Evolutionary conservation across 1,140 invertebrate genomes (phyloP).

Genomic region (Prorops nasuta): DNA sequence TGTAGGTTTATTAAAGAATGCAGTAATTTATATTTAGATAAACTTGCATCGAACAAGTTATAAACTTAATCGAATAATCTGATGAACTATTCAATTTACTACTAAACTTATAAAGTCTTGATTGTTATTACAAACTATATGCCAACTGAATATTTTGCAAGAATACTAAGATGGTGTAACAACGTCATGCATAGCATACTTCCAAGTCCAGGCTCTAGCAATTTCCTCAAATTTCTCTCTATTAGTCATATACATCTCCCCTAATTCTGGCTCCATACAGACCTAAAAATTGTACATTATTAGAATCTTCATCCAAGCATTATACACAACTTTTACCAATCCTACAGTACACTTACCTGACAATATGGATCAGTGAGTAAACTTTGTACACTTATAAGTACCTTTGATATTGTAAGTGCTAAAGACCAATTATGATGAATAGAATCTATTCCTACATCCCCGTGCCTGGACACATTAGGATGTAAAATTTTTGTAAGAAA

Average conservation of each 20-base stretch:
- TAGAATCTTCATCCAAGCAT: no score
- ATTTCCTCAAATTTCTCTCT: slow-evolving; percentile 76
- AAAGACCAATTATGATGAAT: slow-evolving; percentile 95
- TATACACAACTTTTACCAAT: neutral
- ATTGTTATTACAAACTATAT: no score
- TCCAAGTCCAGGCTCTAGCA: slow-evolving; percentile 87
- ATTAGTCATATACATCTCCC: slow-evolving; percentile 77
- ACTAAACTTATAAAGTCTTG: no score
- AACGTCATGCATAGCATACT: slow-evolving; percentile 88
- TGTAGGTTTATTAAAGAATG: no score
- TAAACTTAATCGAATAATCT: no score
- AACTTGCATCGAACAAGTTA: no score
- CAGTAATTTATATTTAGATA: no score
- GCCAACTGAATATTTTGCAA: no score
- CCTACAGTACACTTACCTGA: slow-evolving; percentile 57
- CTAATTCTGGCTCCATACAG: slow-evolving; percentile 89
- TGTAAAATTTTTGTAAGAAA: slow-evolving; percentile 91
- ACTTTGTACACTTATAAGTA: slow-evolving; percentile 87
- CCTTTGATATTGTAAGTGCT: slow-evolving; percentile 87
- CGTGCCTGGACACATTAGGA: slow-evolving; percentile 92
- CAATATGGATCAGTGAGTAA: slow-evolving; percentile 91
- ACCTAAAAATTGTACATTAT: slow-evolving; percentile 55
- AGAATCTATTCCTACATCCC: slow-evolving; percentile 94
- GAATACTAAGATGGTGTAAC: slow-evolving; percentile 54
- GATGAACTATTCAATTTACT: no score